A percentile compares a stretch with the other conserved stretches of the same genome.
Evolutionary conservation across 2,888 invertebrate species (phyloP).

Genomic region (Venusia cambrica): DNA sequence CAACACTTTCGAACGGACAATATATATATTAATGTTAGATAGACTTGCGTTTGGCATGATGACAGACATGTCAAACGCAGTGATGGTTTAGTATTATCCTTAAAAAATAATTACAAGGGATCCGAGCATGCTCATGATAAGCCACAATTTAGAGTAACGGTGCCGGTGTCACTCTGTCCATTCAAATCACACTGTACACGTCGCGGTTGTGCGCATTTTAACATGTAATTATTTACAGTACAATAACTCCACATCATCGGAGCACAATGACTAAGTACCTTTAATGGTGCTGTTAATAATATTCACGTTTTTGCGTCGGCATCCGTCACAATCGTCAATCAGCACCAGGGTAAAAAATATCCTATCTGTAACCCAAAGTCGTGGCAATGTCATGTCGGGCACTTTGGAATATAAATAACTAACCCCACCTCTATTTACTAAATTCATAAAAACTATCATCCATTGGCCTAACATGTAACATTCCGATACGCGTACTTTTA

Average conservation of each 20-base stretch:
- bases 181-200: conserved; percentile 47
- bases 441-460: too few species aligned
- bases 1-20: too few species aligned
- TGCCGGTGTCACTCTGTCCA: conserved; percentile 49
- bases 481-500: too few species aligned
- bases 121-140: conserved; percentile 24
- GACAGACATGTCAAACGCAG: too few species aligned
- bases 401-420: conserved; percentile 7
- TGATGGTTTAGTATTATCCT: too few species aligned
- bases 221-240: conserved; percentile 52
- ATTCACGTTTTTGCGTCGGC: conserved; percentile 32
- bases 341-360: conserved; percentile 25
- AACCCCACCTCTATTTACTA: too few species aligned
- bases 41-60: too few species aligned
- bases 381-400: conserved; percentile 16
- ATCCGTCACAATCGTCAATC: conserved; percentile 25
- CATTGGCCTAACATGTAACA: too few species aligned
- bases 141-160: conserved; percentile 50
- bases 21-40: too few species aligned
- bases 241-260: conserved; percentile 45
- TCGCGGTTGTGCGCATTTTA: conserved; percentile 51
- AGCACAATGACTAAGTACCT: conserved; percentile 40
- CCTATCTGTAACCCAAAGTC: conserved; percentile 12
- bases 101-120: too few species aligned
- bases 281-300: conserved; percentile 39